Evolutionary conservation across 2,797 vertebrate genomes (phyloP).

Genomic region (Orestias chungarensis): DNA sequence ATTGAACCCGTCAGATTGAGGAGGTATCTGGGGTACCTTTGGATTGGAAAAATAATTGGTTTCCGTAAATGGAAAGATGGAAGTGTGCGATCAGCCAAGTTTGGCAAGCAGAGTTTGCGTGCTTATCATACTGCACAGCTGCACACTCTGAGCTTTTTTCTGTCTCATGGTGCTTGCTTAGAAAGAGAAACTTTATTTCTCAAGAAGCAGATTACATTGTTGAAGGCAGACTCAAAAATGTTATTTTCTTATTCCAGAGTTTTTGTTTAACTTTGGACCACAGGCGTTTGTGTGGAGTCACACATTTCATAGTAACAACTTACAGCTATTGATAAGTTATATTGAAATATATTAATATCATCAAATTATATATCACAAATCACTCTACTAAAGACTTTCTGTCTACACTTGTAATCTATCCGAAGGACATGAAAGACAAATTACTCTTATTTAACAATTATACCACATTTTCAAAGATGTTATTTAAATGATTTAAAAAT

Average conservation of each 20-base stretch:
- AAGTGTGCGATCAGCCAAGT: conserved; percentile 57
- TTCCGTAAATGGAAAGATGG: conserved; percentile 65
- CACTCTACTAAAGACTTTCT: neutral
- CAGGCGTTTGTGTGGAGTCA: conserved; percentile 2
- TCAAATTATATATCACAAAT: neutral
- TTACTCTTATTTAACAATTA: neutral
- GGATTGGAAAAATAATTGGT: conserved; percentile 74
- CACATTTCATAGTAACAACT: neutral
- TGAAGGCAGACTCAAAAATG: conserved; percentile 25
- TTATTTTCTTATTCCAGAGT: conserved; percentile 9
- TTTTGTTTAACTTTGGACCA: conserved; percentile 7
- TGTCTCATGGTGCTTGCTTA: conserved; percentile 48
- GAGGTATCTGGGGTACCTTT: conserved; percentile 63
- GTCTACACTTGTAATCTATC: neutral
- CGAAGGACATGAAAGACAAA: neutral
- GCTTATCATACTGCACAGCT: conserved; percentile 66
- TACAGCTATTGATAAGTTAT: neutral
- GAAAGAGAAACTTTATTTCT: conserved; percentile 49
- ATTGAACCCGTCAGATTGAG: conserved; percentile 41
- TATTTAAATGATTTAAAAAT: too few relatives aligned
- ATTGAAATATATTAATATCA: neutral
- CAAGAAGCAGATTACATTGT: conserved; percentile 28
- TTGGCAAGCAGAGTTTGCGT: conserved; percentile 52
- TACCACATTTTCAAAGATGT: neutral
- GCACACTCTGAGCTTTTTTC: conserved; percentile 53